Evolutionary conservation across 2,888 invertebrate species (phyloP).

Genomic region (Autographa gamma): DNA sequence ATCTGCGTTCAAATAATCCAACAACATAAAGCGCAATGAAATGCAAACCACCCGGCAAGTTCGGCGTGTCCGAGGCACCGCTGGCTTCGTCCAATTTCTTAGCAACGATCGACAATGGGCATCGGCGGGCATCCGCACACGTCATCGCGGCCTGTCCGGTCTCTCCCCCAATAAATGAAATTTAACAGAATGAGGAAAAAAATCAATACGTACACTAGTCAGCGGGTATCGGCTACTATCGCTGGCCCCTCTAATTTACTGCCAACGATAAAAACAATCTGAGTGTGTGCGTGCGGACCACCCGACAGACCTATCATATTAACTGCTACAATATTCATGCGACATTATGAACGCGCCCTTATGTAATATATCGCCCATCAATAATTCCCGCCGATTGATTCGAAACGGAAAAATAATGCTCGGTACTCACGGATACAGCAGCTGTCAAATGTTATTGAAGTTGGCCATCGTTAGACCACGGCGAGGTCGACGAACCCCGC

Average conservation of each 20-base stretch:
- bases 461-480: constrained; percentile 81
- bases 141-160: constrained; percentile 75
- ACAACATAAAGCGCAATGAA: constrained; percentile 29
- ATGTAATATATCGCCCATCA: constrained; percentile 74
- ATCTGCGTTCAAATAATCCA: constrained; percentile 19
- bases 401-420: constrained; percentile 33
- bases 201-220: constrained; percentile 85
- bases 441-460: constrained; percentile 86
- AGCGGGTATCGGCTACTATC: constrained; percentile 82
- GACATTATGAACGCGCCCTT: constrained; percentile 77
- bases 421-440: constrained; percentile 84
- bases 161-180: constrained; percentile 88
- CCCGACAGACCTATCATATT: constrained; percentile 65
- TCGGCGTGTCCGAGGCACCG: constrained; percentile 24
- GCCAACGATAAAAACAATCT: constrained; percentile 85
- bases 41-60: constrained; percentile 37
- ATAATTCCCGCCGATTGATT: constrained; percentile 72
- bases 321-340: constrained; percentile 80
- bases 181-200: constrained; percentile 89
- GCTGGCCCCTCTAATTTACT: constrained; percentile 84
- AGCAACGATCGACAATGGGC: constrained; percentile 47
- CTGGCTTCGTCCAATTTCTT: constrained; percentile 58
- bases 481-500: constrained; percentile 81
- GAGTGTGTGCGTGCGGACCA: constrained; percentile 68
- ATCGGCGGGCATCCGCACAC: constrained; percentile 64